These are phyloP conservation scores for Agonopterix alstromeriana DNA, from an alignment of 2,888 invertebrate genomes.

Conservation along the genomic window DNA sequence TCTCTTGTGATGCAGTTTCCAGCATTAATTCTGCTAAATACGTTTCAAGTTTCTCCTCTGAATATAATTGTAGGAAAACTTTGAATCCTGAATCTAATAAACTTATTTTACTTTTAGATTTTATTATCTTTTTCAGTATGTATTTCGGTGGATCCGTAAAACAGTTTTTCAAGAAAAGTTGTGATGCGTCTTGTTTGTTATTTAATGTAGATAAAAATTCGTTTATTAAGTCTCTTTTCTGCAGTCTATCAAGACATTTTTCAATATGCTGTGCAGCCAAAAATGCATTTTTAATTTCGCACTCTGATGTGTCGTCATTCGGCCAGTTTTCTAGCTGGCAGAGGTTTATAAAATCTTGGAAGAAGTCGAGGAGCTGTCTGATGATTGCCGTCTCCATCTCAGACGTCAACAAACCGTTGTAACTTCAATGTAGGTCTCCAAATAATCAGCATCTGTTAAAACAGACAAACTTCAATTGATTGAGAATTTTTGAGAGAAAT, in stretches of 20 bases:
- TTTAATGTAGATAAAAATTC: conserved; percentile 49
- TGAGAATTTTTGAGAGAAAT: neutral
- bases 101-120: conserved; percentile 36
- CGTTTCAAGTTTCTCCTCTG: conserved; percentile 41
- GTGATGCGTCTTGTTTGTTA: conserved; percentile 25
- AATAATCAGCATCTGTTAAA: conserved; percentile 63
- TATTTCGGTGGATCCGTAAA: conserved; percentile 52
- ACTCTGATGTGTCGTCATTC: conserved; percentile 44
- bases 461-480: conserved; percentile 25
- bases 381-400: conserved; percentile 57
- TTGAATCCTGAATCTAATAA: conserved; percentile 45
- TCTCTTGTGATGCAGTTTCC: conserved; percentile 56
- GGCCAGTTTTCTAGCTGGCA: conserved; percentile 69
- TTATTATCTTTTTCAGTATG: conserved; percentile 53
- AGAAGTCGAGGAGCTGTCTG: conserved; percentile 64
- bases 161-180: conserved; percentile 36
- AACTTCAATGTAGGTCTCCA: conserved; percentile 54
- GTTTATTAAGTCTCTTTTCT: conserved; percentile 50
- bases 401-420: conserved; percentile 23
- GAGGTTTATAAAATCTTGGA: conserved; percentile 69
- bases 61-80: conserved; percentile 44
- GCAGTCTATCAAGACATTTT: conserved; percentile 61
- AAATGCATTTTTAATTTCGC: conserved; percentile 72
- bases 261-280: conserved; percentile 73
- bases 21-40: conserved; percentile 51